Evolutionary conservation across 2,797 vertebrate species (phyloP).

Genomic region (Nannoperca australis): DNA sequence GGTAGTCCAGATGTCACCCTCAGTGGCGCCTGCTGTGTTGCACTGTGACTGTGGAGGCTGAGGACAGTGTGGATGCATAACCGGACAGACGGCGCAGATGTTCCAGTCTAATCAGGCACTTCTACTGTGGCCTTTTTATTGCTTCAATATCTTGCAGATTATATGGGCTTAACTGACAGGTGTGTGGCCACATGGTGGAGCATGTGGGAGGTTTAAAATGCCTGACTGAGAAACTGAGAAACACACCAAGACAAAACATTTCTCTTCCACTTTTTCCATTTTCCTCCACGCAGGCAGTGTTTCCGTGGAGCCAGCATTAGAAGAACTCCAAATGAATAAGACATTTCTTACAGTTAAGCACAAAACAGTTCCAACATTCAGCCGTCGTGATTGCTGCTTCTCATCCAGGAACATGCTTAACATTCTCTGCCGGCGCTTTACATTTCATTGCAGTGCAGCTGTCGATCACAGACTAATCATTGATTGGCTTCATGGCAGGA

Average conservation of each 20-base stretch:
- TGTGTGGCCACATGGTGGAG: conserved; percentile 32
- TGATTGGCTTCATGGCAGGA: conserved; percentile 30
- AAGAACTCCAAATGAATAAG: not conserved
- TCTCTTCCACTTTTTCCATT: too few species aligned
- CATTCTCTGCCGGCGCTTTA: conserved; percentile 14
- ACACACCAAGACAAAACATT: not conserved
- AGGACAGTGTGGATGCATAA: conserved; percentile 4
- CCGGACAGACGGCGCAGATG: conserved; percentile 58
- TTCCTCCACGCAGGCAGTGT: not conserved
- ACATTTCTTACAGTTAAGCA: too few species aligned
- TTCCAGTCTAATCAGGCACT: conserved; percentile 55
- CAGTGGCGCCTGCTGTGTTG: not conserved
- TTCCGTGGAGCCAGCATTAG: not conserved
- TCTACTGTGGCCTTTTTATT: conserved; percentile 60
- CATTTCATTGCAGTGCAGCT: conserved; percentile 30
- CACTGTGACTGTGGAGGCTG: not conserved
- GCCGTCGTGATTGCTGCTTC: not conserved
- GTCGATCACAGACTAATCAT: conserved; percentile 34
- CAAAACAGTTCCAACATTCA: not conserved
- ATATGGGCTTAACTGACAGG: conserved; percentile 64
- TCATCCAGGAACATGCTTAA: conserved; percentile 22
- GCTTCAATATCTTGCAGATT: conserved; percentile 62
- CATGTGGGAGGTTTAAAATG: conserved; percentile 29
- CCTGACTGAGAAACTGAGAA: not conserved
- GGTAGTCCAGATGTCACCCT: conserved; percentile 20